phyloP scores from a whole-genome alignment of 2,113 vertebrate genomes.

The Varanus komodoensis region DNA sequence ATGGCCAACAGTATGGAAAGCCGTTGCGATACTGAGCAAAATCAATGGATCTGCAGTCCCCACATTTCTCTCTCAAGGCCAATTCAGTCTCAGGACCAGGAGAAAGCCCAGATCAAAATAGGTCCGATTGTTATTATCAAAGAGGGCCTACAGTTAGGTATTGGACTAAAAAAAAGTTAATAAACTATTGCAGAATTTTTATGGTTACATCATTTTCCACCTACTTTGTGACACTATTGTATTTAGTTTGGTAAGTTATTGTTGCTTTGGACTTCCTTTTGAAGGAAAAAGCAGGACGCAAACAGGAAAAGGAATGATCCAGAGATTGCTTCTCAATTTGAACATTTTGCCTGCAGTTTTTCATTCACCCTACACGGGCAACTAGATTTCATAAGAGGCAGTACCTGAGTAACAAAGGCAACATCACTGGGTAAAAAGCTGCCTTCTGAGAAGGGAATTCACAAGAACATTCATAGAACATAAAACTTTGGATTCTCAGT shows the following conservation, averaged over 20 bases:
- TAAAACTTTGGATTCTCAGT: background rate
- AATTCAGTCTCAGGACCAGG: no score
- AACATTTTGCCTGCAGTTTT: background rate
- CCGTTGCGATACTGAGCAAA: no score
- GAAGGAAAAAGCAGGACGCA: background rate
- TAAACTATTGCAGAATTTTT: background rate
- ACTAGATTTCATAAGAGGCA: background rate
- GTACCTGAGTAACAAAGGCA: background rate
- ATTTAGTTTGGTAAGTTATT: background rate
- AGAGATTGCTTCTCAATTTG: background rate
- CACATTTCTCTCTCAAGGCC: no score
- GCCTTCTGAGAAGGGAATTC: background rate
- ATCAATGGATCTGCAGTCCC: no score
- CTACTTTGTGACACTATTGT: background rate
- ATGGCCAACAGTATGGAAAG: no score
- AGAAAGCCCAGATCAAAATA: no score
- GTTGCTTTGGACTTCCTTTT: background rate
- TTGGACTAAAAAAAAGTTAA: background rate
- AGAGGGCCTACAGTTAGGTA: no score
- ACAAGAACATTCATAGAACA: background rate
- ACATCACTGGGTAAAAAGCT: background rate
- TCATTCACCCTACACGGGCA: background rate
- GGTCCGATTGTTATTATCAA: no score
- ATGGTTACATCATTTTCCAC: background rate
- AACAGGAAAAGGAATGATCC: background rate